phyloP scores from a whole-genome alignment of 2,888 invertebrate species.

The Teinopalpus imperialis region DNA sequence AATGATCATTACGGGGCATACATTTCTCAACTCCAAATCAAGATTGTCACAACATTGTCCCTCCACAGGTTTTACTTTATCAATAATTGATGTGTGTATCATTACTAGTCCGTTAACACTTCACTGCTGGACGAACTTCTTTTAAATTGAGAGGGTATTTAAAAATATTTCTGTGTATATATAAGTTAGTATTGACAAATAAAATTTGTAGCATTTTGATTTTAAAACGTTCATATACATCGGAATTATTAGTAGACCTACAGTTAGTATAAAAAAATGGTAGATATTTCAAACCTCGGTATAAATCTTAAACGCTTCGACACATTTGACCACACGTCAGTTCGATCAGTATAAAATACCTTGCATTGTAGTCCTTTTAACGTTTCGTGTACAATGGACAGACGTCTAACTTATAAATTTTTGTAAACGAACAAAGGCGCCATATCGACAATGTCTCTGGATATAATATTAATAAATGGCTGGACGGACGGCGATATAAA shows the following conservation, averaged over 20 bases:
- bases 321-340: constrained; percentile 79
- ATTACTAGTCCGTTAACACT: too few relatives aligned
- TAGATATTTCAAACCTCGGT: constrained; percentile 45
- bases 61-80: too few relatives aligned
- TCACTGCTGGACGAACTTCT: too few relatives aligned
- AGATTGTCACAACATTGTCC: too few relatives aligned
- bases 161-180: too few relatives aligned
- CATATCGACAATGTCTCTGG: constrained; percentile 70
- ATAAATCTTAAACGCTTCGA: constrained; percentile 77
- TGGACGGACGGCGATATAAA: constrained; percentile 62
- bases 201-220: too few relatives aligned
- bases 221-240: too few relatives aligned
- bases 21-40: too few relatives aligned
- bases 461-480: constrained; percentile 66
- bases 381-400: constrained; percentile 60
- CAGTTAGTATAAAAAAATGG: constrained; percentile 42
- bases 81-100: too few relatives aligned
- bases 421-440: constrained; percentile 76
- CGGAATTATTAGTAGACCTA: background rate
- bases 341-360: constrained; percentile 72
- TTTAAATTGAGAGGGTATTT: too few relatives aligned
- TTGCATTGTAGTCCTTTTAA: constrained; percentile 59
- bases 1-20: too few relatives aligned
- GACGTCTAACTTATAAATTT: constrained; percentile 77
- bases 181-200: too few relatives aligned